phyloP scores from a whole-genome alignment of 2,113 vertebrate species.

The Chamaetylas fuelleborni region DNA sequence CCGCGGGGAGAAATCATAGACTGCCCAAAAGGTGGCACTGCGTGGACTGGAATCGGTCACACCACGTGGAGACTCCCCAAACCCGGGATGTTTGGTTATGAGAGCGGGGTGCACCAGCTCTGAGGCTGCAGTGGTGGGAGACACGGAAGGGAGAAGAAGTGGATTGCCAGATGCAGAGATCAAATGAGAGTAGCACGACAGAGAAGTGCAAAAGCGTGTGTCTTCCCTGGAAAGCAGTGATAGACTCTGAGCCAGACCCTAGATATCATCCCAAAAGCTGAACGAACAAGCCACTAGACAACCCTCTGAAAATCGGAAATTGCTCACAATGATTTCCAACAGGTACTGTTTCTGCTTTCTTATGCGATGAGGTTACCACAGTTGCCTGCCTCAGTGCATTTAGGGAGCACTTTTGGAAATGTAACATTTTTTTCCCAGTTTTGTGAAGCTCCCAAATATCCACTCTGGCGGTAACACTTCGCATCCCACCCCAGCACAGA shows the following conservation, averaged over 20 bases:
- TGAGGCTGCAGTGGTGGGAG: background rate
- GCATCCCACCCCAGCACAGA: background rate
- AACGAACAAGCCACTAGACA: background rate
- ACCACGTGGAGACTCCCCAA: background rate
- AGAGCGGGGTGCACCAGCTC: background rate
- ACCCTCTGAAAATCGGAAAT: background rate
- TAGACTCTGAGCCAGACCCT: rapidly evolving
- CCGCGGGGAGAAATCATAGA: background rate
- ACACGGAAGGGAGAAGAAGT: background rate
- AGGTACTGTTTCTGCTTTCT: background rate
- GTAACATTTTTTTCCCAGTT: rapidly evolving
- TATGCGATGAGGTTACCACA: rapidly evolving
- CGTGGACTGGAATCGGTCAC: background rate
- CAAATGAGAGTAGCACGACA: rapidly evolving
- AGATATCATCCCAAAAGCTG: background rate
- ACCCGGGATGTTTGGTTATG: rapidly evolving
- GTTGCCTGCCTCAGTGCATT: background rate
- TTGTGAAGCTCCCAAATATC: background rate
- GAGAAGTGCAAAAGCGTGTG: background rate
- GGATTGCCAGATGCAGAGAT: background rate
- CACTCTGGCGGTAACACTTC: background rate
- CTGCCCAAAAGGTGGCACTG: conserved; percentile 30
- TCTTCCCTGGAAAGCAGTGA: background rate
- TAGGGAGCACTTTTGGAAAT: background rate
- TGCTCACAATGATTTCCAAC: background rate